Evolutionary conservation across 2,797 vertebrate species (phyloP).

Genomic region (Sylvia borin): DNA sequence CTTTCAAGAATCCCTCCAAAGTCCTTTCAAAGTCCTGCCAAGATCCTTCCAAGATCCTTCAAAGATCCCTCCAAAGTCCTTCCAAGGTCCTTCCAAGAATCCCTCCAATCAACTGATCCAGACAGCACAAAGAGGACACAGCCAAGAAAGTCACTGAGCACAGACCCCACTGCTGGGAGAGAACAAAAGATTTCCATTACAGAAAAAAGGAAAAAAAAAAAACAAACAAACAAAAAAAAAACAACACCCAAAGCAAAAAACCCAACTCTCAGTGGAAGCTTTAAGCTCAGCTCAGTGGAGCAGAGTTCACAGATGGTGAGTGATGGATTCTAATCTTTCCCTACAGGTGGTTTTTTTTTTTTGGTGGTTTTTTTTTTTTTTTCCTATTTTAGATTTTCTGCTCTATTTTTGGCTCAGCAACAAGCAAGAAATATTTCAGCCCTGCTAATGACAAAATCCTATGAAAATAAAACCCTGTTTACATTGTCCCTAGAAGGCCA

Average conservation of each 20-base stretch:
- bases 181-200: not conserved
- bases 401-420: not conserved
- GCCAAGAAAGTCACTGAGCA: not conserved
- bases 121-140: not conserved
- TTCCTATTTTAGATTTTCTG: not conserved
- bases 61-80: too few species aligned
- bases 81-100: too few species aligned
- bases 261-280: too few species aligned
- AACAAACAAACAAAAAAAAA: too few species aligned
- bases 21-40: too few species aligned
- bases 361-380: not conserved
- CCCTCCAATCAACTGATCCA: not conserved
- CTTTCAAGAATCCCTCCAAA: too few species aligned
- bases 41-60: too few species aligned
- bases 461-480: not conserved
- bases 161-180: not conserved
- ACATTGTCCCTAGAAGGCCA: not conserved
- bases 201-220: not conserved
- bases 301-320: not conserved
- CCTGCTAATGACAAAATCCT: not conserved
- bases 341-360: not conserved
- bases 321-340: not conserved
- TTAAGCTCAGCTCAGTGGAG: not conserved
- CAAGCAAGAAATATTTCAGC: not conserved
- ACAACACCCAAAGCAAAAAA: too few species aligned